A percentile compares a stretch with the other conserved stretches of the same genome.
Evolutionary conservation across 2,888 invertebrate species (phyloP).

Genomic region (Drosophila subsilvestris): DNA sequence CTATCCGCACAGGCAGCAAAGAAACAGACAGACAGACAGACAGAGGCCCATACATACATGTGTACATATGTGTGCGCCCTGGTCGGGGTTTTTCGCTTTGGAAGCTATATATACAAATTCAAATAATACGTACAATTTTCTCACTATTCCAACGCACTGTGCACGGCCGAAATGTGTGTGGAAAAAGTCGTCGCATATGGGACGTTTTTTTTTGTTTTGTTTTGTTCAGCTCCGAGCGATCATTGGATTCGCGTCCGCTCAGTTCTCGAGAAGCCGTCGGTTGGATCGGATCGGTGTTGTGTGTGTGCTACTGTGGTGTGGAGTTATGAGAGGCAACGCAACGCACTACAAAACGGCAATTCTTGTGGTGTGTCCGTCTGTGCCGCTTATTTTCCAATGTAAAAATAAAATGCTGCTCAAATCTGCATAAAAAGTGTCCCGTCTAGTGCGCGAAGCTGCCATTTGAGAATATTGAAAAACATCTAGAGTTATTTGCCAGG

Average conservation of each 20-base stretch:
- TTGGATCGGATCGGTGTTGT: slow-evolving; percentile 64
- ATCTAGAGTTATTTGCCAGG: slow-evolving; percentile 11
- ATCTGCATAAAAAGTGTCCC: slow-evolving; percentile 17
- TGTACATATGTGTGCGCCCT: slow-evolving; percentile 4
- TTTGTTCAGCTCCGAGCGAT: slow-evolving; percentile 39
- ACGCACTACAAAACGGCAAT: slow-evolving; percentile 34
- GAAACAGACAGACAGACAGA: slow-evolving; percentile 12
- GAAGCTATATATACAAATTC: not conserved
- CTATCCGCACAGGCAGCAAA: slow-evolving; percentile 14
- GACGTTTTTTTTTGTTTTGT: slow-evolving; percentile 43
- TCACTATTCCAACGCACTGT: slow-evolving; percentile 56
- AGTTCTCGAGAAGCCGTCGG: slow-evolving; percentile 72
- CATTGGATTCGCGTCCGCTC: slow-evolving; percentile 58
- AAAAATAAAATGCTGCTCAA: slow-evolving; percentile 51
- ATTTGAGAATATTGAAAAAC: slow-evolving; percentile 17
- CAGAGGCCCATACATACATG: not conserved
- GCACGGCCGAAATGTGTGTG: slow-evolving; percentile 57
- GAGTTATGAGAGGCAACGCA: slow-evolving; percentile 29
- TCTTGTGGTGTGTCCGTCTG: slow-evolving; percentile 24
- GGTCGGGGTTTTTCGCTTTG: slow-evolving; percentile 23
- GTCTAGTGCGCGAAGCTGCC: slow-evolving; percentile 27
- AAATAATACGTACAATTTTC: slow-evolving; percentile 23
- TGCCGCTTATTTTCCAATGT: slow-evolving; percentile 46
- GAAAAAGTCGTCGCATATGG: slow-evolving; percentile 59
- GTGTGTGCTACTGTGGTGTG: slow-evolving; percentile 13